These are phyloP conservation scores for Drosophila punjabiensis DNA, from an alignment of 1,140 invertebrate species.

Conservation along the genomic window DNA sequence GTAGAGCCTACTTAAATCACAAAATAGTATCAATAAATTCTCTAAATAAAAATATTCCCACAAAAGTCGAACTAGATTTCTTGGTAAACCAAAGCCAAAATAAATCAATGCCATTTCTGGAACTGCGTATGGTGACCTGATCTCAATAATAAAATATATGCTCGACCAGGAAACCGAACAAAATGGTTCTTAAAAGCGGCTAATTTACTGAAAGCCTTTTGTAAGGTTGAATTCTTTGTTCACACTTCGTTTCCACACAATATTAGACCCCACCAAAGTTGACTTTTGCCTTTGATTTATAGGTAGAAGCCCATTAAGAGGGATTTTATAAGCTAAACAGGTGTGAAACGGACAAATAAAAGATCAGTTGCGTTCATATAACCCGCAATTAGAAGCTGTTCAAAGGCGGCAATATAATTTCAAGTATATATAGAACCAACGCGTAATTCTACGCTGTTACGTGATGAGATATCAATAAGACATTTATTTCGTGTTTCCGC, in stretches of 20 bases:
- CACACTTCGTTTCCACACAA: constrained; percentile 17
- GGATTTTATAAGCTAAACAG: constrained; percentile 46
- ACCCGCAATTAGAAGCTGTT: constrained; percentile 33
- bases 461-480: constrained; percentile 32
- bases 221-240: constrained; percentile 29
- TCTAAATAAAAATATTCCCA: not conserved
- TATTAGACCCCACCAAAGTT: constrained; percentile 28
- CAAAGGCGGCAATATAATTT: constrained; percentile 5
- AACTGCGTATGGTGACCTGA: constrained; percentile 2
- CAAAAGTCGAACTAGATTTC: not conserved
- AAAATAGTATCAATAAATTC: constrained; percentile 8
- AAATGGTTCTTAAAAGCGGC: constrained; percentile 26
- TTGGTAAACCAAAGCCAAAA: constrained; percentile 1
- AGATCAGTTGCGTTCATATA: constrained; percentile 47
- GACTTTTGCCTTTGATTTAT: constrained; percentile 41
- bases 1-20: not conserved
- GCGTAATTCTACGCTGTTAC: constrained; percentile 16
- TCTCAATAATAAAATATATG: constrained; percentile 9
- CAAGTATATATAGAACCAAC: constrained; percentile 23
- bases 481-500: constrained; percentile 41
- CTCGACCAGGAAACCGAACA: constrained; percentile 33
- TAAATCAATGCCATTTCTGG: constrained; percentile 17
- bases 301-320: constrained; percentile 48
- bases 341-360: constrained; percentile 49
- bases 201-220: constrained; percentile 41